phyloP scores from a whole-genome alignment of 2,797 vertebrate genomes.

The Dermochelys coriacea region DNA sequence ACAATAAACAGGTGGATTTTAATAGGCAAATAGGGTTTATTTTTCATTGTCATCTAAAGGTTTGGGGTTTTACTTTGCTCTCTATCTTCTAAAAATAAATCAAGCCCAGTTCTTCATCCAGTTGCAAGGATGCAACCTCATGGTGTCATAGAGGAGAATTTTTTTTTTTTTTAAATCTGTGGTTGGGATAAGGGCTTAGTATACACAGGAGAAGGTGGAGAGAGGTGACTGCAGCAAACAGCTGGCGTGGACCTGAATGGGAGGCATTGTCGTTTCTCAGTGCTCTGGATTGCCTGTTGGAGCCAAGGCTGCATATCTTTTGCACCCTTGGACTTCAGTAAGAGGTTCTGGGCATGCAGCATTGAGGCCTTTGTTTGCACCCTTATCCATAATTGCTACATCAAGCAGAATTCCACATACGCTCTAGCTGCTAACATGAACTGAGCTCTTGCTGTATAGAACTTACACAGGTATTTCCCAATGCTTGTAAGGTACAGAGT shows the following conservation, averaged over 20 bases:
- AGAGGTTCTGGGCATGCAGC: background rate
- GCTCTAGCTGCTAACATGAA: background rate
- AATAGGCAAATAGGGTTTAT: slow-evolving; percentile 48
- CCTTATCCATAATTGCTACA: background rate
- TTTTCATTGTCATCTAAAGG: slow-evolving; percentile 61
- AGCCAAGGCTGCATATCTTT: background rate
- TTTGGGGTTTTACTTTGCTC: slow-evolving; percentile 50
- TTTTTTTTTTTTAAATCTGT: background rate
- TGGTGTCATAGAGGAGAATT: background rate
- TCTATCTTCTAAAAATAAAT: slow-evolving; percentile 59
- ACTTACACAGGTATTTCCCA: background rate
- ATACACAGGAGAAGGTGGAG: background rate
- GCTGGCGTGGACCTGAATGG: background rate
- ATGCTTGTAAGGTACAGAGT: background rate
- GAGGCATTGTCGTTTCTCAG: background rate
- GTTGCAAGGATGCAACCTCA: slow-evolving; percentile 20
- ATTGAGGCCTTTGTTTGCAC: background rate
- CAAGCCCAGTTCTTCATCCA: slow-evolving; percentile 21
- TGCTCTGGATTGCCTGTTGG: background rate
- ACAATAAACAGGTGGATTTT: slow-evolving; percentile 65
- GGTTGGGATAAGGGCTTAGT: background rate
- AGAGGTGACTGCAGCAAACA: background rate
- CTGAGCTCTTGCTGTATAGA: background rate
- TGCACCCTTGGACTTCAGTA: background rate
- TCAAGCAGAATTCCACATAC: background rate